phyloP scores from a whole-genome alignment of 2,888 invertebrate species.

The Noctua janthina region DNA sequence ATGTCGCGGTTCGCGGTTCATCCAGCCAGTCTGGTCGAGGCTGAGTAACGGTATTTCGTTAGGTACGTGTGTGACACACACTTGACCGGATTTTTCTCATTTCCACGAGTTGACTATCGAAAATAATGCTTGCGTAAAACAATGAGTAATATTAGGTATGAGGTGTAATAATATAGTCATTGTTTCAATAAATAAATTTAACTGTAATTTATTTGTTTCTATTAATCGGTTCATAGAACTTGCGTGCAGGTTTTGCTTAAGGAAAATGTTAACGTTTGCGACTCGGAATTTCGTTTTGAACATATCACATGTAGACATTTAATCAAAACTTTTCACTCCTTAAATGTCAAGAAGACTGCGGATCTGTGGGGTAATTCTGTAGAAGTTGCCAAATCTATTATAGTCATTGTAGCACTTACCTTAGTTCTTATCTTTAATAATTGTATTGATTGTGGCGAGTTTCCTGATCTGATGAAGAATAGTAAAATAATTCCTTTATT shows the following conservation, averaged over 20 bases:
- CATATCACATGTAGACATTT: too few relatives aligned
- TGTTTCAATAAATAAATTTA: conserved; percentile 15
- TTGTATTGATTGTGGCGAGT: too few relatives aligned
- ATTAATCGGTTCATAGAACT: conserved; percentile 10
- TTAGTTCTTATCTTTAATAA: too few relatives aligned
- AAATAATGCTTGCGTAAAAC: conserved; percentile 17
- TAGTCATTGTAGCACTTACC: too few relatives aligned
- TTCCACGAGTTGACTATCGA: conserved; percentile 2
- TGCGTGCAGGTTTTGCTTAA: background rate
- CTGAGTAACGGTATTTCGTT: conserved; percentile 21
- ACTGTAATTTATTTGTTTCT: background rate
- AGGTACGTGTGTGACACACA: conserved; percentile 22
- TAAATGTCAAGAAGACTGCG: too few relatives aligned
- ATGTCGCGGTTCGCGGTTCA: conserved; percentile 2
- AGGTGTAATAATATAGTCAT: background rate
- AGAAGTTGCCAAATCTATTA: too few relatives aligned
- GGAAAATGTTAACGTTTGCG: too few relatives aligned
- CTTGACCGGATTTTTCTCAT: conserved; percentile 20
- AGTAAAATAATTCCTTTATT: too few relatives aligned
- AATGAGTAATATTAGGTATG: conserved; percentile 23
- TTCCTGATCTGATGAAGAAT: too few relatives aligned
- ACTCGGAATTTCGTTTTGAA: too few relatives aligned
- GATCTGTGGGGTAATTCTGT: too few relatives aligned
- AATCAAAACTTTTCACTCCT: too few relatives aligned
- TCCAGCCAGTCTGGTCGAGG: conserved; percentile 20